Base-by-base conservation (phyloP, 2,888 invertebrate species). In the Caenorhabditis uteleia region DNA sequence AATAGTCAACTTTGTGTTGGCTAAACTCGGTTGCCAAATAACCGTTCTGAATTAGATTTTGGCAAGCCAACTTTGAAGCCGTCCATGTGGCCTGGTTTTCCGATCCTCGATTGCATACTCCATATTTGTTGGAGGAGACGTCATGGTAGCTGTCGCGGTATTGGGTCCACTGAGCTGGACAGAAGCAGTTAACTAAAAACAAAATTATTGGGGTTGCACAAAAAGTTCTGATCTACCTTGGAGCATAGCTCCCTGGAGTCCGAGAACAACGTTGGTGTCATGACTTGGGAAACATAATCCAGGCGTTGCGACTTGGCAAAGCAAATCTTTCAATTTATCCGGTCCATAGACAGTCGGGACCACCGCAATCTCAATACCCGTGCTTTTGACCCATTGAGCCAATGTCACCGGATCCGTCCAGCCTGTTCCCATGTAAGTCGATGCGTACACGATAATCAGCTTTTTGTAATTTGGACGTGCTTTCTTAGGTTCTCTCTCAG, bases 301-400 rank as follows among this genome's bases (percentile, higher is more conserved):
- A 5, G 57, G 57, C 23, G 60, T 47, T 4, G 57, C 53, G 31
- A 67, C 34, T 20, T 53, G 42, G 10, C 25, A 1, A 23, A 61
- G 57, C 20, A 57, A 47, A 0, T 26, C 20, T 10, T 53, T 34
- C 14, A 59, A 26, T 16, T 48, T 47, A 21, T 60, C 53, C 40
- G 54, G 49, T 7, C 38, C 48, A 31, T 67, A 61, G 33, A 62
- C 26, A 42, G 47, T 61, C 8, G 60, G 56, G 16, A 67, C 61
- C n/a, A 57, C 57, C 34, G 61, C 49, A 25, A 67, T 39, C 18
- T 27, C 44, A 10, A 48, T 51, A 20, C 67, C 67, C 2, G 39
- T 16, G 4, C 42, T 39, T 25, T 61, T 67, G 36, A 67, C 36
- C 25, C 55, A 49, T 20, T 56, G 48, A 18, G 67, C 67, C 8